Conservation (phyloP, 2,888 invertebrate species). For the Dinocampus coccinellae region DNA sequence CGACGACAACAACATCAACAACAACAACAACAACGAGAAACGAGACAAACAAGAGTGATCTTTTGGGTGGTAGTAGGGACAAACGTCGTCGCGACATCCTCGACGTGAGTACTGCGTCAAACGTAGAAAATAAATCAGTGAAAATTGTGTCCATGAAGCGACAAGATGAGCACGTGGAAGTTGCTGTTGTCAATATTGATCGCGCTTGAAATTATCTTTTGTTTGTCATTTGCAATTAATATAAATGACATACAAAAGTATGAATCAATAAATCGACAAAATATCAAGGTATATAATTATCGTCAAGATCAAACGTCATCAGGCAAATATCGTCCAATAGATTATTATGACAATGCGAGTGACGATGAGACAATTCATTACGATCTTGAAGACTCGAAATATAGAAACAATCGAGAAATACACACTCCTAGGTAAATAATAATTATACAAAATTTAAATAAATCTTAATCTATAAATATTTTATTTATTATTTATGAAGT, state of each 20-base stretch:
- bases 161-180: conserved; percentile 59
- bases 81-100: conserved; percentile 17
- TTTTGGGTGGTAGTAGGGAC: conserved; percentile 27
- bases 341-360: conserved; percentile 1
- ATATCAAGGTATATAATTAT: conserved; percentile 37
- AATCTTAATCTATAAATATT: conserved; percentile 1
- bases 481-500: background rate
- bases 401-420: conserved; percentile 52
- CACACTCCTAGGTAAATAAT: conserved; percentile 49
- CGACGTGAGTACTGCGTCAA: conserved; percentile 25
- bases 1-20: too few relatives aligned
- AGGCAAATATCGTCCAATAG: conserved; percentile 44
- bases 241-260: conserved; percentile 39
- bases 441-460: background rate
- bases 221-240: conserved; percentile 32
- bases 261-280: conserved; percentile 16
- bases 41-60: conserved; percentile 21
- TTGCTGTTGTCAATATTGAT: conserved; percentile 45
- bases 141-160: conserved; percentile 56
- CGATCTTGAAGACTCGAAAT: conserved; percentile 2
- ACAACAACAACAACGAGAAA: too few relatives aligned
- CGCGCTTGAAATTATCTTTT: conserved; percentile 42
- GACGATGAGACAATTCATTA: background rate
- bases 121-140: conserved; percentile 44
- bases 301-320: conserved; percentile 43